Evolutionary conservation across 2,113 vertebrate genomes (phyloP).

Genomic region (Nycticryphes semicollaris): DNA sequence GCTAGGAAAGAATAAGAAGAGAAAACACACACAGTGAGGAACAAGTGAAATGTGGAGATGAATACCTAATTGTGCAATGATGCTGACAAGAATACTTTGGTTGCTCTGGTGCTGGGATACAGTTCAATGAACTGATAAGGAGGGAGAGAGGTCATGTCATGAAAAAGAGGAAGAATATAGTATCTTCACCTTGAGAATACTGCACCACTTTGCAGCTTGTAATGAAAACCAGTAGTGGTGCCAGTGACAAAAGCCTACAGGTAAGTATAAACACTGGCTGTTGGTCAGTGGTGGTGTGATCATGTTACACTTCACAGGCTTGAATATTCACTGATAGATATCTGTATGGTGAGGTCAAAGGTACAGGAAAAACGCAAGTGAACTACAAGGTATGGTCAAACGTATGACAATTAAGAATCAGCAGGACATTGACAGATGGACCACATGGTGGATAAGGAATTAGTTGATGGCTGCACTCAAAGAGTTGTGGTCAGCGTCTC

Average conservation of each 20-base stretch:
- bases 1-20: not conserved
- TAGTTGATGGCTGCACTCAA: not conserved
- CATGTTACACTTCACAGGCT: not conserved
- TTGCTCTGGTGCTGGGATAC: not conserved
- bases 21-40: not conserved
- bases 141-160: not conserved
- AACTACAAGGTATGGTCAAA: not conserved
- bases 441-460: not conserved
- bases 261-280: not conserved
- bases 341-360: not conserved
- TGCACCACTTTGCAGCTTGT: not conserved
- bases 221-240: not conserved
- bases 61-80: not conserved
- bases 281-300: not conserved
- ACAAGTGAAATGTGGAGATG: not conserved
- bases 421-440: not conserved
- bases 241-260: not conserved
- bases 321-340: not conserved
- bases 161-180: not conserved
- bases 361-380: not conserved
- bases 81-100: not conserved
- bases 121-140: not conserved
- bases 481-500: not conserved
- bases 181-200: not conserved
- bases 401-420: not conserved